Percentiles rank a stretch among this genome's conserved stretches.
Conservation (phyloP, 2,113 vertebrate genomes). For the Prionailurus viverrinus region DNA sequence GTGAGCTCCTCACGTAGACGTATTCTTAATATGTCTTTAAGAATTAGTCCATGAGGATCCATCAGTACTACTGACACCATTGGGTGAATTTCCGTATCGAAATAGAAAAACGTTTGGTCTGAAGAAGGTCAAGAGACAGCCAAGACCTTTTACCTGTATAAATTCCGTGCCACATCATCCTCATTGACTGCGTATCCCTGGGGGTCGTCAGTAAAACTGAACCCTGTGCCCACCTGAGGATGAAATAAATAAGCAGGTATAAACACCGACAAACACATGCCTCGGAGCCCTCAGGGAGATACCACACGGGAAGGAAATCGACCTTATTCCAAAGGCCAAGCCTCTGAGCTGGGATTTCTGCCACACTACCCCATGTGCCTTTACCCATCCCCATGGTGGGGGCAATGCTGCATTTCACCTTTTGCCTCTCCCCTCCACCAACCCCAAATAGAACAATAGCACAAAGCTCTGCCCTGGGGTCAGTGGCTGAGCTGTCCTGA, state of each 20-base stretch:
- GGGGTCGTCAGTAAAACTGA: conserved; percentile 89
- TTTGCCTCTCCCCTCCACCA: neutral
- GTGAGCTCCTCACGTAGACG: neutral
- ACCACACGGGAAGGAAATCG: neutral
- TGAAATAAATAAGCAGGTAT: conserved; percentile 8
- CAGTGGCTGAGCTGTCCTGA: neutral
- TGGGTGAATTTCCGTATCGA: neutral
- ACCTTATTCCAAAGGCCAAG: neutral
- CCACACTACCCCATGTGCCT: neutral
- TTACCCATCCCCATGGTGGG: neutral
- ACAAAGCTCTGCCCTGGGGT: neutral
- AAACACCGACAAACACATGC: neutral
- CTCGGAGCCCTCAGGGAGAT: neutral
- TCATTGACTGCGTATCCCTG: conserved; percentile 87
- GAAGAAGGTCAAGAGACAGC: neutral
- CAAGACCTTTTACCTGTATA: conserved; percentile 86
- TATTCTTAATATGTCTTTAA: neutral
- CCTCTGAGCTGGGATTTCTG: neutral
- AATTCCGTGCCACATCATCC: conserved; percentile 89
- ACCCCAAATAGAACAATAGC: neutral
- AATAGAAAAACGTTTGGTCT: neutral
- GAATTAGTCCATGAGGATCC: neutral
- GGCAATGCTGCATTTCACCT: too few relatives aligned
- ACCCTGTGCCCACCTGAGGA: conserved; percentile 90
- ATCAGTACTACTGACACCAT: neutral